Percentiles rank a stretch among this genome's conserved stretches.
Conservation (phyloP, 53 echinoderm and acorn worm species). For the Apostichopus leukothele region DNA sequence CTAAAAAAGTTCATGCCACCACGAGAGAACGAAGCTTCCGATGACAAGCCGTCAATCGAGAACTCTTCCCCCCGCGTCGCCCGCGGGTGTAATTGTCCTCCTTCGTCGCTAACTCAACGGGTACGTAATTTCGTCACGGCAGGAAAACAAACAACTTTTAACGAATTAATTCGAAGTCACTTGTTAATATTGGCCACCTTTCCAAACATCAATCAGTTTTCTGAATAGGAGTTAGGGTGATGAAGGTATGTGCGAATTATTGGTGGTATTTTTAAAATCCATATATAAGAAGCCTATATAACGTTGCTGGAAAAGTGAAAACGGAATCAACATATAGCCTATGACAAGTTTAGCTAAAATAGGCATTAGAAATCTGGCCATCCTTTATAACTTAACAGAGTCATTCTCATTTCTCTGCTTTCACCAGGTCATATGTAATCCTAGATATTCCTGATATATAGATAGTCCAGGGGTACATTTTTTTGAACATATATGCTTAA, state of each 20-base stretch:
- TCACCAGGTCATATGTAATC: no score
- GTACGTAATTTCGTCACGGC: conserved; percentile 34
- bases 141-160: conserved; percentile 44
- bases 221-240: not conserved
- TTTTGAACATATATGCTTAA: no score
- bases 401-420: no score
- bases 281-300: no score
- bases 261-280: no score
- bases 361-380: no score
- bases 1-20: conserved; percentile 24
- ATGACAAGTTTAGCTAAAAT: no score
- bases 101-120: conserved; percentile 33
- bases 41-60: conserved; percentile 21
- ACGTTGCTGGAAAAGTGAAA: no score
- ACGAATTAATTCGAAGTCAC: conserved; percentile 22
- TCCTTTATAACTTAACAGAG: no score
- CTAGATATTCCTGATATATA: no score
- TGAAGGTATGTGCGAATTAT: not conserved
- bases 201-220: conserved; percentile 11
- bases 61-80: conserved; percentile 27
- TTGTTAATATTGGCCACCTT: conserved; percentile 15
- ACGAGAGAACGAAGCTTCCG: not conserved
- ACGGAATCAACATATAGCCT: no score
- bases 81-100: conserved; percentile 43
- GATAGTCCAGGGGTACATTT: no score